Percentiles rank a stretch among this genome's conserved stretches.
phyloP scores from a whole-genome alignment of 2,888 invertebrate species.

The Thalpophila matura region DNA sequence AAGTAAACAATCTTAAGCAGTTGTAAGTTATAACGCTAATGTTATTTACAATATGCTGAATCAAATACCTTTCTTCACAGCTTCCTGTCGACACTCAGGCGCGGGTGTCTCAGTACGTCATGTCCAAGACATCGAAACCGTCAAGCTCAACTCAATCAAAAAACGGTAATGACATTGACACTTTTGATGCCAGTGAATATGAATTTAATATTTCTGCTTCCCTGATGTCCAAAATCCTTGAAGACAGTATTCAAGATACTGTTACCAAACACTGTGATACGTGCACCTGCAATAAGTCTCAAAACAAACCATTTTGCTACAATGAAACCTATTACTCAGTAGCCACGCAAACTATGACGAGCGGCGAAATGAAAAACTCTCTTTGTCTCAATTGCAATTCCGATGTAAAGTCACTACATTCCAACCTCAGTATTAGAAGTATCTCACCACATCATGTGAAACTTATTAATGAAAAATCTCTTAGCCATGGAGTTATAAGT shows the following conservation, averaged over 20 bases:
- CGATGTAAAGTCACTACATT: slow-evolving; percentile 86
- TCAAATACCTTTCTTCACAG: slow-evolving; percentile 87
- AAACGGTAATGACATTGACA: slow-evolving; percentile 83
- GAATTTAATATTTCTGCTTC: slow-evolving; percentile 95
- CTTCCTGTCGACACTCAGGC: slow-evolving; percentile 97
- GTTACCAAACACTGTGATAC: slow-evolving; percentile 96
- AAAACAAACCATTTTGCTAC: slow-evolving; percentile 88
- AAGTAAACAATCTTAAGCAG: slow-evolving; percentile 81
- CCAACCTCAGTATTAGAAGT: slow-evolving; percentile 84
- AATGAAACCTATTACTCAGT: slow-evolving; percentile 91
- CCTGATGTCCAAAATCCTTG: slow-evolving; percentile 97
- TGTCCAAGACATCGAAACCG: slow-evolving; percentile 89
- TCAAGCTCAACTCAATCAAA: slow-evolving; percentile 85
- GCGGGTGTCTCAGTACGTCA: slow-evolving; percentile 95
- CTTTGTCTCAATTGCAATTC: slow-evolving; percentile 92
- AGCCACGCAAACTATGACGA: slow-evolving; percentile 91
- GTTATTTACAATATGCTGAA: slow-evolving; percentile 41
- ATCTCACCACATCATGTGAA: slow-evolving; percentile 80
- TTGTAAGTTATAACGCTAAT: background rate
- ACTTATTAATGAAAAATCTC: slow-evolving; percentile 78
- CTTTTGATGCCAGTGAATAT: slow-evolving; percentile 91
- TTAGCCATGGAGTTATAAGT: slow-evolving; percentile 68
- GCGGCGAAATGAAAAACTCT: slow-evolving; percentile 87
- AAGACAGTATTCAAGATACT: slow-evolving; percentile 96
- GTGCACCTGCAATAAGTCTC: slow-evolving; percentile 93